Base-by-base conservation (phyloP, 2,797 vertebrate genomes). In the Sebastes flavidus region DNA sequence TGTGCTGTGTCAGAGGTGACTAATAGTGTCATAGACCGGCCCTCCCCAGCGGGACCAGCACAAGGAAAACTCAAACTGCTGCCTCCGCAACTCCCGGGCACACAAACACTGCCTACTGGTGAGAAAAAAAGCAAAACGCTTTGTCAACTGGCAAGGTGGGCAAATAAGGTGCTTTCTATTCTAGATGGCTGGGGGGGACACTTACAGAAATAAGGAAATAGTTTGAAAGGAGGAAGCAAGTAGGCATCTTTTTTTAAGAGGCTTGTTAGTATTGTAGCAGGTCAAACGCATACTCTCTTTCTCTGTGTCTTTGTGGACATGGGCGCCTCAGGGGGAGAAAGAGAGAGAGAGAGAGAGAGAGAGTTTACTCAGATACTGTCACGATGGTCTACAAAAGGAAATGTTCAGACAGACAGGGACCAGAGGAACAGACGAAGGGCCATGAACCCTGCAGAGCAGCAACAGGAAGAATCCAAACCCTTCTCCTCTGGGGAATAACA, bases 1-100 rank as follows among this genome's bases (percentile, higher is more conserved):
- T 89, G 83, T 74, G 87, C 87, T 88, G 86, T 93, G 93, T 94
- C 92, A 94, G 89, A 93, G 92, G 92, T 93, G 91, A 93, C 87
- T 85, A 91, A 93, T 92, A 91, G 86, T 91, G 90, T 90, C 89
- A 89, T 46, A 84, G 83, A 82, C 87, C 80, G 81, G 73, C 83
- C 69, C 77, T 91, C 72, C 84, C 85, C 79, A 68, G 77, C 6
- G 34, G 81, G 70, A 32, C 65, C 25, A 36, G 77, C 72, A 80
- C 49, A 89, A 87, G 75, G 86, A 92, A 88, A 86, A 88, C 82
- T 85, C 86, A 93, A 94, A 95, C 77, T 94, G 92, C 94, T 95
- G 88, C 89, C 85, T 89, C 83, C 2, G 75, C 91, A 94, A 90
- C 92, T 91, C 77, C 74, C 2, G 42, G 70, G 80, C 87, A 80